Evolutionary conservation across 2,888 invertebrate genomes (phyloP).

Genomic region (Hedychridium roseum): DNA sequence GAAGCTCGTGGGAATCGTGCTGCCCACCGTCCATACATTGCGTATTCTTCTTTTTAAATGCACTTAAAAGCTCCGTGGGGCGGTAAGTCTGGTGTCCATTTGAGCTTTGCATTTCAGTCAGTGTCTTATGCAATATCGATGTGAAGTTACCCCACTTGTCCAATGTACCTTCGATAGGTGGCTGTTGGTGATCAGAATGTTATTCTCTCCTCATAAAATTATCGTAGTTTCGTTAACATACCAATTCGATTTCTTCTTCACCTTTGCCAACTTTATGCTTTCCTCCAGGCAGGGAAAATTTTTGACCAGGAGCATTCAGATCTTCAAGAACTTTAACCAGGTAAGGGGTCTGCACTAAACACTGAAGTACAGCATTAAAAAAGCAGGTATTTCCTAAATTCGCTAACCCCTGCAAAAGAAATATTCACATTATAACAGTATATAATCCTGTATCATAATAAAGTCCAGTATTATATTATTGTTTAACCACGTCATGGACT

Average conservation of each 20-base stretch:
- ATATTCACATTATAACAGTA: constrained; percentile 7
- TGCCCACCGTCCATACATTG: constrained; percentile 95
- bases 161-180: constrained; percentile 73
- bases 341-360: constrained; percentile 86
- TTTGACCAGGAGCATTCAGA: constrained; percentile 73
- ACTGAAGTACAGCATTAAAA: constrained; percentile 96
- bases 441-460: too few relatives aligned
- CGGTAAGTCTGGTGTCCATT: constrained; percentile 72
- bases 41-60: constrained; percentile 74
- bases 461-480: too few relatives aligned
- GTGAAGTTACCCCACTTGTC: constrained; percentile 77
- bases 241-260: constrained; percentile 67
- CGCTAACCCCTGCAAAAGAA: constrained; percentile 73
- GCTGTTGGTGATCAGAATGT: constrained; percentile 45
- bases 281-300: constrained; percentile 78
- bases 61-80: constrained; percentile 72
- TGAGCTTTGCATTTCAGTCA: constrained; percentile 73
- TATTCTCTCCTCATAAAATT: too few relatives aligned
- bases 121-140: constrained; percentile 73
- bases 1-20: constrained; percentile 95
- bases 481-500: too few relatives aligned
- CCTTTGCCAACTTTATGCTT: constrained; percentile 66
- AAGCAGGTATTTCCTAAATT: constrained; percentile 98
- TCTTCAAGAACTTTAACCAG: constrained; percentile 76
- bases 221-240: constrained; percentile 21